phyloP scores from a whole-genome alignment of 2,113 vertebrate species.

The Melanostigma gelatinosum region DNA sequence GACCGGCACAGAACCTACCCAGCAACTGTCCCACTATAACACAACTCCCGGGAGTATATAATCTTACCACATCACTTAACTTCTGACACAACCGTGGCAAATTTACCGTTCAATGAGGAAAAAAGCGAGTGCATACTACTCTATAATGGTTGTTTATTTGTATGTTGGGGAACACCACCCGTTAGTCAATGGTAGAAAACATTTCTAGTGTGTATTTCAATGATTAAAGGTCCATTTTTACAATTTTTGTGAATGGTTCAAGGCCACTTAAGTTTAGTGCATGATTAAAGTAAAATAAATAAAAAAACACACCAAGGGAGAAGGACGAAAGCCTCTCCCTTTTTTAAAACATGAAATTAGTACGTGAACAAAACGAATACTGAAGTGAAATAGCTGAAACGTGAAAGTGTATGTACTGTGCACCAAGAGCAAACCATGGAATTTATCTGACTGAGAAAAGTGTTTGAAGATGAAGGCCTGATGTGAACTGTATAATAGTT shows the following conservation, averaged over 20 bases:
- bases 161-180: constrained; percentile 81
- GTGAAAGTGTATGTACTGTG: constrained; percentile 78
- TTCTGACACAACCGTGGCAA: constrained; percentile 53
- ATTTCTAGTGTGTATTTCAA: constrained; percentile 83
- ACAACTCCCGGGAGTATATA: constrained; percentile 78
- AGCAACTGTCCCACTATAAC: constrained; percentile 60
- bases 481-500: constrained; percentile 95
- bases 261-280: constrained; percentile 88
- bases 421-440: constrained; percentile 83
- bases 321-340: constrained; percentile 67
- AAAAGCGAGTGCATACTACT: constrained; percentile 77
- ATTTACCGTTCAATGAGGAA: constrained; percentile 62
- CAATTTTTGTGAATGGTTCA: constrained; percentile 86
- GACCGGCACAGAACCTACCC: constrained; percentile 52
- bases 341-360: constrained; percentile 82
- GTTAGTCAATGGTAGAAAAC: constrained; percentile 85
- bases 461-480: constrained; percentile 93
- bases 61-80: constrained; percentile 68
- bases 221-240: constrained; percentile 85
- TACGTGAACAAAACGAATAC: constrained; percentile 64
- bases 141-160: constrained; percentile 84
- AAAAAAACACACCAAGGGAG: constrained; percentile 54
- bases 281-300: constrained; percentile 81
- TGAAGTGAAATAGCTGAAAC: constrained; percentile 74
- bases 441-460: constrained; percentile 89